These are phyloP conservation scores for Ennomos fuscantarius DNA, from an alignment of 2,888 invertebrate genomes.

Conservation along the genomic window DNA sequence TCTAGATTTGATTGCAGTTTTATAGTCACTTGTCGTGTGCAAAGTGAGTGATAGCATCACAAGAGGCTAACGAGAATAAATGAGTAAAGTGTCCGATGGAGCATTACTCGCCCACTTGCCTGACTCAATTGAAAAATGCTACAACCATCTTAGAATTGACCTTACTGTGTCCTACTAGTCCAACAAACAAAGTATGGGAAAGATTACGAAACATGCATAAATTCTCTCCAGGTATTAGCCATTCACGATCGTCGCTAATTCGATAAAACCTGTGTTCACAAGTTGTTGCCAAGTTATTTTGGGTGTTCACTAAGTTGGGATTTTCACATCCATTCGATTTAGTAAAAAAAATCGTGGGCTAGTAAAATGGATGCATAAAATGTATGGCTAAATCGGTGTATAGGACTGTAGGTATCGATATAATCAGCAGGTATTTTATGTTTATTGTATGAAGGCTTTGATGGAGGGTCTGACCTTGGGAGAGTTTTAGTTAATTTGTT, in stretches of 20 bases:
- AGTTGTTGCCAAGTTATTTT: conserved; percentile 29
- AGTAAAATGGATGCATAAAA: conserved; percentile 12
- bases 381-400: neutral
- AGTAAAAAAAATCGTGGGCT: conserved; percentile 23
- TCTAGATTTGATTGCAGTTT: conserved; percentile 43
- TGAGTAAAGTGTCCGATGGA: conserved; percentile 60
- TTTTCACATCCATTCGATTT: conserved; percentile 22
- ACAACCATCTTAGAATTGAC: conserved; percentile 65
- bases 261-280: conserved; percentile 20
- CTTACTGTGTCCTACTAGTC: conserved; percentile 59
- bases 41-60: conserved; percentile 61
- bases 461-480: conserved; percentile 27
- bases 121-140: conserved; percentile 73
- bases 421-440: too few relatives aligned
- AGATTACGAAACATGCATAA: conserved; percentile 5
- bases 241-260: conserved; percentile 14
- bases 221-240: conserved; percentile 13
- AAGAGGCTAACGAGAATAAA: conserved; percentile 58
- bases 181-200: conserved; percentile 7
- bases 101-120: conserved; percentile 68
- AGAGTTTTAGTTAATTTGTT: conserved; percentile 28
- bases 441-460: too few relatives aligned
- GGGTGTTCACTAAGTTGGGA: conserved; percentile 14
- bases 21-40: conserved; percentile 47
- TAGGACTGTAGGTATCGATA: too few relatives aligned